Evolutionary conservation across 2,888 invertebrate genomes (phyloP), one percentile per base, ranked within the genome.

Genomic region (Papilio protenor): DNA sequence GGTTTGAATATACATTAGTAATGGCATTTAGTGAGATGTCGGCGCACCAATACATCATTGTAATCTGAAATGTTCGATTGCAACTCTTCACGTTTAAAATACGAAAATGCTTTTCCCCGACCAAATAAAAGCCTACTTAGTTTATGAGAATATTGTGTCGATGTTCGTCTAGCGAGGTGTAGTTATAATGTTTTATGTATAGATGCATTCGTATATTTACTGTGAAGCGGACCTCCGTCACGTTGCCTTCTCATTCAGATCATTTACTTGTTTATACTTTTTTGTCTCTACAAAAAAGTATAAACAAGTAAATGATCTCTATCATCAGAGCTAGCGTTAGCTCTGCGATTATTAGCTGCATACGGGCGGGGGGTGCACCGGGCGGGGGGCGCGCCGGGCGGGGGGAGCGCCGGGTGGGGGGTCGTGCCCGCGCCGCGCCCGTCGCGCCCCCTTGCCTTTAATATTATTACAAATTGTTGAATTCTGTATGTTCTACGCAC

Each of bases 381-480:
- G 27, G 27, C 27, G 27, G 27, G 27, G 27, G 27, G 27, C 27
- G 27, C 27, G 27, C 27, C 27, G 27, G 27, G 52, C 16, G 16
- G 52, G 52, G 52, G 33, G 27, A 2, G 27, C 27, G 27, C 27
- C 27, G 27, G 27, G 27, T 2, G 27, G 27, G 27, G 27, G 27
- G 27, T 12, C 27, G 27, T 2, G 27, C 27, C 27, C 1, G 27
- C 52, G 3, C n/a, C 55, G 8, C 55, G 1, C n/a, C 55, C n/a
- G 0, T n/a, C n/a, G 55, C n/a, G 0, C n/a, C n/a, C 18, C 18
- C 5, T 2, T 4, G 16, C 52, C 2, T n/a, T 18, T n/a, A n/a
- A 18, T 6, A n/a, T 8, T 23, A 70, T 80, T 79, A 78, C 81
- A 77, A 79, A 79, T 77, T 76, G 81, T 81, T 81, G n/a, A 73